Conservation (phyloP, 2,888 invertebrate genomes). For the Theretra japonica region DNA sequence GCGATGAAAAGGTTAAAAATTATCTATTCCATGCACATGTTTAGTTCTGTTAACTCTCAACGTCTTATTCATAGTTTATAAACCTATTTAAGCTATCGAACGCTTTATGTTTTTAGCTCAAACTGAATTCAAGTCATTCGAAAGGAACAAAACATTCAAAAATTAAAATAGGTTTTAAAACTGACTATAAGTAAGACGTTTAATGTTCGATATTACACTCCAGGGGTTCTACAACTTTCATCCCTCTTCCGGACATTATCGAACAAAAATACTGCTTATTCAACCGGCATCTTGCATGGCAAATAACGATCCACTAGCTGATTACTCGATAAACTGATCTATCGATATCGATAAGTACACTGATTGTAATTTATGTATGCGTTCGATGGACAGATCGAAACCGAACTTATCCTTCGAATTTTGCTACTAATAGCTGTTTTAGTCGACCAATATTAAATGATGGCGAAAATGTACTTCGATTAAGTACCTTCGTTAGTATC, state of each 20-base stretch:
- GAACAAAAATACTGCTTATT: slow-evolving; percentile 19
- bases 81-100: too few species aligned
- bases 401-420: not conserved
- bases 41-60: not conserved
- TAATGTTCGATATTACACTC: not conserved
- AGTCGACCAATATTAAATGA: slow-evolving; percentile 10
- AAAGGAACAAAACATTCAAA: too few species aligned
- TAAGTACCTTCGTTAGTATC: slow-evolving; percentile 4
- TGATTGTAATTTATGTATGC: slow-evolving; percentile 34
- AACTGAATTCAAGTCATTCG: too few species aligned
- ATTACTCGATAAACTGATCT: slow-evolving; percentile 5
- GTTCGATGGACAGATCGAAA: slow-evolving; percentile 8
- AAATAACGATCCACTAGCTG: slow-evolving; percentile 10
- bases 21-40: slow-evolving; percentile 1
- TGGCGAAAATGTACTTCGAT: not conserved
- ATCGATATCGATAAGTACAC: slow-evolving; percentile 24
- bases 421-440: slow-evolving; percentile 4
- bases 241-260: slow-evolving; percentile 1
- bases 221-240: slow-evolving; percentile 10
- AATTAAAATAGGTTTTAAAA: too few species aligned
- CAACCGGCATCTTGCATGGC: slow-evolving; percentile 17
- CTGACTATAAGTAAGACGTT: too few species aligned
- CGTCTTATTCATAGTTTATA: too few species aligned
- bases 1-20: not conserved
- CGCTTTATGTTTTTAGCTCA: too few species aligned